Conservation (phyloP, 2,888 invertebrate species). For the Cephalotes varians region DNA sequence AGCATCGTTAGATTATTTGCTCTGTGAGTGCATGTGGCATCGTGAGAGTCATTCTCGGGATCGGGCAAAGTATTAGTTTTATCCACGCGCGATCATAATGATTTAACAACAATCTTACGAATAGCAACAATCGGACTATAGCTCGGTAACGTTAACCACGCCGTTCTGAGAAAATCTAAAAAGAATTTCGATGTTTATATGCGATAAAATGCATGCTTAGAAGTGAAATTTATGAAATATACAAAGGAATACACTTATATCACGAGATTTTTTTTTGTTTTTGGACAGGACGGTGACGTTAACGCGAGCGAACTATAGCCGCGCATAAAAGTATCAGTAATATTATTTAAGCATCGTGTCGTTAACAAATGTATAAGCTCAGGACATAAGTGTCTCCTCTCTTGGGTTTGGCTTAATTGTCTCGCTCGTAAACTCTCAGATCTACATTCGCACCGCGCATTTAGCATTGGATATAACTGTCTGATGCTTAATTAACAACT, state of each 20-base stretch:
- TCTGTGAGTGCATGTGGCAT: conserved; percentile 60
- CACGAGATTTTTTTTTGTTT: background rate
- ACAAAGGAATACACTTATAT: conserved; percentile 2
- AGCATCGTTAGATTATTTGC: conserved; percentile 50
- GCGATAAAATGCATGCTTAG: background rate
- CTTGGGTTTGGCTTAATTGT: conserved; percentile 65
- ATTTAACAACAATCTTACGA: conserved; percentile 85
- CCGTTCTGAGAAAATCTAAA: conserved; percentile 54
- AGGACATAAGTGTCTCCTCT: conserved; percentile 80
- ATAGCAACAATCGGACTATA: conserved; percentile 85
- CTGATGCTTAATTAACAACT: background rate
- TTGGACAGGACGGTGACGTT: conserved; percentile 63
- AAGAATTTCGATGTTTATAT: background rate
- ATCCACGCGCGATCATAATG: conserved; percentile 83
- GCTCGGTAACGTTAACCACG: conserved; percentile 80
- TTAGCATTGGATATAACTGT: conserved; percentile 8
- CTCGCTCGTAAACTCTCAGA: conserved; percentile 45
- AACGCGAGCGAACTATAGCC: conserved; percentile 82
- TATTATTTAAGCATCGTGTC: conserved; percentile 85
- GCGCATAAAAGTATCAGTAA: conserved; percentile 85
- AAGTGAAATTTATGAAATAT: background rate
- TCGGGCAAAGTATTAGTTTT: conserved; percentile 73
- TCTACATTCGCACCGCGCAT: conserved; percentile 31
- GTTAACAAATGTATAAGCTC: conserved; percentile 85
- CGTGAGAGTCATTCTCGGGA: conserved; percentile 62